Conservation (phyloP, 2,888 invertebrate genomes). For the Cosmia pyralina region DNA sequence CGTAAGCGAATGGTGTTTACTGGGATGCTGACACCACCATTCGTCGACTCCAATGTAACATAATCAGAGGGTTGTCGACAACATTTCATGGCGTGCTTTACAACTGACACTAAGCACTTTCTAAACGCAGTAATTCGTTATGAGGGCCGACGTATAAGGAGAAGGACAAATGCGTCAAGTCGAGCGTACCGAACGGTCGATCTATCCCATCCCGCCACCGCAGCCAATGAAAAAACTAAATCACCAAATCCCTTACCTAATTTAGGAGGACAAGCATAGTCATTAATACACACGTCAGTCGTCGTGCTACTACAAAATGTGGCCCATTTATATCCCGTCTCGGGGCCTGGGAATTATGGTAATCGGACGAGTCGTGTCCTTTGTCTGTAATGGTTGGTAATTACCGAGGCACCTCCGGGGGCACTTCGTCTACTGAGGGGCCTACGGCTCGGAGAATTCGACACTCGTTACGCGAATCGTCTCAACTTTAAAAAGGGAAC, state of each 20-base stretch:
- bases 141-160: slow-evolving; percentile 66
- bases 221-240: slow-evolving; percentile 87
- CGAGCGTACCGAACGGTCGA: slow-evolving; percentile 58
- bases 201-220: slow-evolving; percentile 71
- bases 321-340: slow-evolving; percentile 88
- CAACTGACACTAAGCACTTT: slow-evolving; percentile 46
- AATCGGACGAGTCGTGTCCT: slow-evolving; percentile 89
- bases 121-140: slow-evolving; percentile 68
- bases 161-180: slow-evolving; percentile 68
- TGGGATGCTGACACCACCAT: slow-evolving; percentile 7
- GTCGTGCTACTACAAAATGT: slow-evolving; percentile 89
- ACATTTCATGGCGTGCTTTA: slow-evolving; percentile 28
- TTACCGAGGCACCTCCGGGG: slow-evolving; percentile 88
- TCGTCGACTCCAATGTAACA: slow-evolving; percentile 41
- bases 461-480: slow-evolving; percentile 89
- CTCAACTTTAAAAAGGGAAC: slow-evolving; percentile 89
- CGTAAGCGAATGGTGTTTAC: slow-evolving; percentile 10
- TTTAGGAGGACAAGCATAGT: slow-evolving; percentile 89
- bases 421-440: slow-evolving; percentile 83
- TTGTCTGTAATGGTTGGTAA: slow-evolving; percentile 90
- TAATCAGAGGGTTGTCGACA: slow-evolving; percentile 20
- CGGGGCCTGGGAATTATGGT: slow-evolving; percentile 89
- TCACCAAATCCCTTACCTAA: slow-evolving; percentile 89
- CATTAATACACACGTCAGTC: slow-evolving; percentile 90
- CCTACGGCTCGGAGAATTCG: slow-evolving; percentile 86